These are phyloP conservation scores for Oreochromis niloticus DNA, from an alignment of 2,113 vertebrate genomes.

Conservation along the genomic window DNA sequence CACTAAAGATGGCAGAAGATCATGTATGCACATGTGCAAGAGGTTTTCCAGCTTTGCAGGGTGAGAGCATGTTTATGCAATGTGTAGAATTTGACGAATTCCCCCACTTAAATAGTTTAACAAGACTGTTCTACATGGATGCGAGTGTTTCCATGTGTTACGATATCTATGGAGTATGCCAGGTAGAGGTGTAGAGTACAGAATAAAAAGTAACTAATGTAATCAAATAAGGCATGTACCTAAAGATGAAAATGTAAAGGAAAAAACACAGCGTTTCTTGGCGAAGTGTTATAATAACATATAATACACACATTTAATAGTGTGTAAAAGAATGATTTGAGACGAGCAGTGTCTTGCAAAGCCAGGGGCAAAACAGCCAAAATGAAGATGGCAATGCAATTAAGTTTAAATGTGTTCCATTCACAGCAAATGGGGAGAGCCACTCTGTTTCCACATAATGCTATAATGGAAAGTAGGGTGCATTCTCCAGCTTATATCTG, in stretches of 20 bases:
- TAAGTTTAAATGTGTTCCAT: slow-evolving; percentile 12
- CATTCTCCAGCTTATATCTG: slow-evolving; percentile 11
- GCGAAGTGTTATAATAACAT: not conserved
- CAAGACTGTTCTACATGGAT: not conserved
- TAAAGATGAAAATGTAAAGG: not conserved
- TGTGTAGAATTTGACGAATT: not conserved
- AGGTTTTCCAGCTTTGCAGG: not conserved
- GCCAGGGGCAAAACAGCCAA: slow-evolving; percentile 10
- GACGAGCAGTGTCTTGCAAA: not conserved
- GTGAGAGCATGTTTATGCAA: not conserved
- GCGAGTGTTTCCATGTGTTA: not conserved
- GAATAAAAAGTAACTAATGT: not conserved
- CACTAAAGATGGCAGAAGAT: slow-evolving; percentile 16
- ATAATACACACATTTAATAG: not conserved
- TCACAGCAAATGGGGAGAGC: not conserved
- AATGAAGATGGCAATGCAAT: not conserved
- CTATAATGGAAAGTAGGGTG: not conserved
- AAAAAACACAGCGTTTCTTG: not conserved
- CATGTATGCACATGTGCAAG: slow-evolving; percentile 30
- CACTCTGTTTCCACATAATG: not conserved
- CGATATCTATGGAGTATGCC: not conserved
- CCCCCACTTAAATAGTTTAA: not conserved
- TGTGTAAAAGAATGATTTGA: not conserved
- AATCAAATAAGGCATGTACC: not conserved
- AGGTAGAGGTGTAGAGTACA: not conserved